Evolutionary conservation across 2,888 invertebrate genomes (phyloP).

Genomic region (Caenorhabditis sp.): DNA sequence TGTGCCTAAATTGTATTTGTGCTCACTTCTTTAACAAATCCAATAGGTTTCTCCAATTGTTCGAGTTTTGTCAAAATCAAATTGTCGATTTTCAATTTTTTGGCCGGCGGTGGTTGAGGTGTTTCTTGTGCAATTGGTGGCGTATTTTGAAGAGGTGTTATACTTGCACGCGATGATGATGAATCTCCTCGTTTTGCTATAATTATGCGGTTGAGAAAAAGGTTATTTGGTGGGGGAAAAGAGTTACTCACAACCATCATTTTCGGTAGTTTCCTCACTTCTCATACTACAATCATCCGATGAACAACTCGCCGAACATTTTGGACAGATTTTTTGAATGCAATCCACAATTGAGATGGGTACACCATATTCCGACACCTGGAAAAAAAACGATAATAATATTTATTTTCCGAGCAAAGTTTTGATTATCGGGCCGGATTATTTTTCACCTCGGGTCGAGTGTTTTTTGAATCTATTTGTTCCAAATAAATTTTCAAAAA

Average conservation of each 20-base stretch:
- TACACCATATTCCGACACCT: conserved; percentile 39
- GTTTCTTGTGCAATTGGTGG: background rate
- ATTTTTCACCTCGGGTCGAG: too few species aligned
- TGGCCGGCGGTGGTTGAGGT: background rate
- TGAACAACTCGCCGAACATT: conserved; percentile 13
- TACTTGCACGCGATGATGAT: conserved; percentile 1
- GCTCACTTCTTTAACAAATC: too few species aligned
- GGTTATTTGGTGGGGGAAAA: too few species aligned
- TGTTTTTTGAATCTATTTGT: too few species aligned
- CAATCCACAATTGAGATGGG: conserved; percentile 40
- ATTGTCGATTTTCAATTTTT: background rate
- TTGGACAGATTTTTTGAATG: conserved; percentile 43
- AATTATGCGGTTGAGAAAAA: too few species aligned
- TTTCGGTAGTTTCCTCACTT: conserved; percentile 8
- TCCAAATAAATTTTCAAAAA: too few species aligned
- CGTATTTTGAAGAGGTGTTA: background rate
- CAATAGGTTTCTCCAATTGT: too few species aligned
- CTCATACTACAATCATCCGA: conserved; percentile 7
- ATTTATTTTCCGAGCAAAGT: background rate
- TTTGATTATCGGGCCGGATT: too few species aligned
- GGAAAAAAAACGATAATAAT: conserved; percentile 6
- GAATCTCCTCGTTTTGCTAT: background rate
- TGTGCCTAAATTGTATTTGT: background rate
- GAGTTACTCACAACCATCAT: background rate
- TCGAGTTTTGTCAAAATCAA: background rate